Conservation (phyloP, 2,113 vertebrate genomes). For the Tapirus terrestris region DNA sequence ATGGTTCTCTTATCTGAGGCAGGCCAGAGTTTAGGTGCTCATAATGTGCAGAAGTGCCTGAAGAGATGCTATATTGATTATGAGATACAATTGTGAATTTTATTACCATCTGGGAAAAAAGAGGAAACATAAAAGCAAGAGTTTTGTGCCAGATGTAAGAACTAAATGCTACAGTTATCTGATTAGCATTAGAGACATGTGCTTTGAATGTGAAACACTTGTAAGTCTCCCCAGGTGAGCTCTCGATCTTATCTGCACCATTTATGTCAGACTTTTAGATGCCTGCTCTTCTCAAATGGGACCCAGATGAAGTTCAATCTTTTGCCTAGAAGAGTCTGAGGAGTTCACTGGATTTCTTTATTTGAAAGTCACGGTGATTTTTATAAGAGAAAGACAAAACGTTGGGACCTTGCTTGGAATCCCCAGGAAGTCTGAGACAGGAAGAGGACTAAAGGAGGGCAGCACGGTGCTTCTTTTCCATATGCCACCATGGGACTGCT, state of each 20-base stretch:
- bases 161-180: conserved; percentile 81
- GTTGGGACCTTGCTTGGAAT: neutral
- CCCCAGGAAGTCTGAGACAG: neutral
- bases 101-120: conserved; percentile 86
- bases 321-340: conserved; percentile 64
- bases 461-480: accelerated
- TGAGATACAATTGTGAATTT: conserved; percentile 85
- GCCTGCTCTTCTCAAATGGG: conserved; percentile 72
- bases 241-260: conserved; percentile 79
- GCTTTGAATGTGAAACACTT: conserved; percentile 83
- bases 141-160: conserved; percentile 85
- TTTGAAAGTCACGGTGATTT: conserved; percentile 46
- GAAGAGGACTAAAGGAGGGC: neutral
- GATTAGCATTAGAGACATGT: conserved; percentile 84
- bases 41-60: conserved; percentile 78
- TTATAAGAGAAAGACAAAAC: neutral
- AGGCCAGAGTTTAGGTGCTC: conserved; percentile 24
- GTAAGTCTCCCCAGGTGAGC: conserved; percentile 85
- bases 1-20: conserved; percentile 69
- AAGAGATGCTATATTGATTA: conserved; percentile 85
- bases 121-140: conserved; percentile 85
- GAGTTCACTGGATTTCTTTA: neutral
- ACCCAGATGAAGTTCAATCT: conserved; percentile 70
- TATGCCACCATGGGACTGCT: accelerated
- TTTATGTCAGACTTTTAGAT: conserved; percentile 72